Conservation (phyloP, 2,113 vertebrate species). For the Anguilla japonica region DNA sequence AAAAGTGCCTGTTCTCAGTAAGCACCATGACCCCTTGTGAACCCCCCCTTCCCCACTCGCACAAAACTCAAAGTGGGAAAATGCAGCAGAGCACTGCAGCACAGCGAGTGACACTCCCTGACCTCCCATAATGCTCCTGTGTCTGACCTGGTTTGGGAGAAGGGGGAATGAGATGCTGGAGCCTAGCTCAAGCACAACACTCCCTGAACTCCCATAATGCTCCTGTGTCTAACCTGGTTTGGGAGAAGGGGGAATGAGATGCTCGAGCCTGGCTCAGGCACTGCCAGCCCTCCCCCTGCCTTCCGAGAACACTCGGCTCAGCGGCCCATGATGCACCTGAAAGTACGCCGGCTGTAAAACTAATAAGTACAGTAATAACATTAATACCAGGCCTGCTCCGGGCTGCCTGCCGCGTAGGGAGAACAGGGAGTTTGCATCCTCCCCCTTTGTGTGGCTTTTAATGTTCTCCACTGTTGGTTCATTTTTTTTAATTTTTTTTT, state of each 20-base stretch:
- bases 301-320: slow-evolving; percentile 9
- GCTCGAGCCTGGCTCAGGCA: neutral
- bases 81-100: neutral
- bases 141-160: slow-evolving; percentile 10
- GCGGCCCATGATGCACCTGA: slow-evolving; percentile 9
- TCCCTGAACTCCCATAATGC: slow-evolving; percentile 21
- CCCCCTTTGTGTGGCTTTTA: no score
- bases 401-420: slow-evolving; percentile 28
- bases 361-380: slow-evolving; percentile 36
- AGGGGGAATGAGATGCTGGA: neutral
- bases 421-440: slow-evolving; percentile 15
- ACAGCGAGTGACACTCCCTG: slow-evolving; percentile 13
- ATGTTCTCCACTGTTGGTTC: no score
- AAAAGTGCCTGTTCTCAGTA: slow-evolving; percentile 10
- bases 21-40: slow-evolving; percentile 24
- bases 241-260: neutral
- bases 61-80: neutral
- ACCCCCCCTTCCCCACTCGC: neutral
- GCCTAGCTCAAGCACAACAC: neutral
- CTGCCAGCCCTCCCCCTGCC: neutral
- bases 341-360: slow-evolving; percentile 24
- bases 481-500: no score
- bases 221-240: slow-evolving; percentile 18
- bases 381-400: slow-evolving; percentile 22
- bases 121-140: slow-evolving; percentile 23